Conservation (phyloP, 2,113 vertebrate species). For the Cichladusa arquata region DNA sequence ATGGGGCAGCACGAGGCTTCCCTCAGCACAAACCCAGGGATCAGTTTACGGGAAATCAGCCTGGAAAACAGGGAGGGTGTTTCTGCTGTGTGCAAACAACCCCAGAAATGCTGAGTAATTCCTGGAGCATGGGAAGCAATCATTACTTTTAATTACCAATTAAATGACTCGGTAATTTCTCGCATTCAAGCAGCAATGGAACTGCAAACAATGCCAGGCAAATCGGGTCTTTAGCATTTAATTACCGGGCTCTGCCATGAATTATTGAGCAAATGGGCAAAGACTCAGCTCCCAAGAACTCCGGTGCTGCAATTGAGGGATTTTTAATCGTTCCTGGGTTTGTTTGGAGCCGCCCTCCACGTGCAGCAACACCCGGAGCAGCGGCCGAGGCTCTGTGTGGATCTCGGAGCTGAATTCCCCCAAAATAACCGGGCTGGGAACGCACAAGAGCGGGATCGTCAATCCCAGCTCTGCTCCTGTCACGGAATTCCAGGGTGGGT, state of each 20-base stretch:
- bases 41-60: background rate
- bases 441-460: accelerated
- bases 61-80: background rate
- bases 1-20: background rate
- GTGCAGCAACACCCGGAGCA: accelerated
- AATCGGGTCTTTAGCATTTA: conserved; percentile 36
- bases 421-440: accelerated
- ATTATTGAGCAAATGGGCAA: conserved; percentile 44
- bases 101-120: conserved; percentile 32
- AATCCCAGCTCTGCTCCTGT: background rate
- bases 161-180: conserved; percentile 23
- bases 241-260: conserved; percentile 33
- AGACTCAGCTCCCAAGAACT: background rate
- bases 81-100: background rate
- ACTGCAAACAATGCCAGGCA: conserved; percentile 26
- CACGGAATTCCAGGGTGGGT: accelerated
- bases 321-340: background rate
- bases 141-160: conserved; percentile 50
- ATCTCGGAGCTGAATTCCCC: background rate
- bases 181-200: background rate
- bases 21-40: background rate
- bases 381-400: accelerated
- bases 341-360: background rate
- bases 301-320: background rate
- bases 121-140: background rate